phyloP scores from a whole-genome alignment of 2,113 vertebrate species.

The Dromaius novaehollandiae region DNA sequence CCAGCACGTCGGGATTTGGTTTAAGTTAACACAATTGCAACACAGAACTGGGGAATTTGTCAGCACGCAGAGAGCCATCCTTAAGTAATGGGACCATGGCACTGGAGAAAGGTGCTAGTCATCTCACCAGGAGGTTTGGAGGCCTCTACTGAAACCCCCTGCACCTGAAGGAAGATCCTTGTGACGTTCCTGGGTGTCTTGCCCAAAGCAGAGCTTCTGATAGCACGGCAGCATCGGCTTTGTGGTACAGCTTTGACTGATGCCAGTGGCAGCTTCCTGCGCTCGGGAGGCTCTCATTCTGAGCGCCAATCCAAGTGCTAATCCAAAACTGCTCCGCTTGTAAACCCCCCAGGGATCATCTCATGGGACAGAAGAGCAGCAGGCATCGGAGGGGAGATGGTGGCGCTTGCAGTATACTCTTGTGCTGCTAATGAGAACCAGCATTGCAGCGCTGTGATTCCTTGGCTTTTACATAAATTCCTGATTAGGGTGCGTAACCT shows the following conservation, averaged over 20 bases:
- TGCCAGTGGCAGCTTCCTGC: not conserved
- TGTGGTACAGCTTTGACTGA: fast-evolving
- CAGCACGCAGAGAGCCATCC: no score
- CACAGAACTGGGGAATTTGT: not conserved
- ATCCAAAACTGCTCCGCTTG: not conserved
- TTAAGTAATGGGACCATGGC: not conserved
- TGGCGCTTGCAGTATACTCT: not conserved
- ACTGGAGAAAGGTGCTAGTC: not conserved
- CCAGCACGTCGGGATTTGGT: not conserved
- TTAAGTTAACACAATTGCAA: not conserved
- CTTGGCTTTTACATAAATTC: not conserved
- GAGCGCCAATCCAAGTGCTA: not conserved
- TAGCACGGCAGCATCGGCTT: not conserved
- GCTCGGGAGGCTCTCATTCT: not conserved
- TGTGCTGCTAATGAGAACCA: not conserved
- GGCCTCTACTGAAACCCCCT: not conserved
- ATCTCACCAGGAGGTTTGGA: not conserved
- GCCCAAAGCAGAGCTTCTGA: not conserved
- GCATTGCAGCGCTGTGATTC: fast-evolving
- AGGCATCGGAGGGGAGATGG: not conserved
- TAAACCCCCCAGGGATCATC: not conserved
- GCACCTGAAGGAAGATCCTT: not conserved
- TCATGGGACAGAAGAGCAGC: not conserved
- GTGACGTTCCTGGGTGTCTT: not conserved
- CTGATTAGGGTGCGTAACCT: not conserved